phyloP scores from a whole-genome alignment of 2,888 invertebrate species.

The Lobophora halterata region DNA sequence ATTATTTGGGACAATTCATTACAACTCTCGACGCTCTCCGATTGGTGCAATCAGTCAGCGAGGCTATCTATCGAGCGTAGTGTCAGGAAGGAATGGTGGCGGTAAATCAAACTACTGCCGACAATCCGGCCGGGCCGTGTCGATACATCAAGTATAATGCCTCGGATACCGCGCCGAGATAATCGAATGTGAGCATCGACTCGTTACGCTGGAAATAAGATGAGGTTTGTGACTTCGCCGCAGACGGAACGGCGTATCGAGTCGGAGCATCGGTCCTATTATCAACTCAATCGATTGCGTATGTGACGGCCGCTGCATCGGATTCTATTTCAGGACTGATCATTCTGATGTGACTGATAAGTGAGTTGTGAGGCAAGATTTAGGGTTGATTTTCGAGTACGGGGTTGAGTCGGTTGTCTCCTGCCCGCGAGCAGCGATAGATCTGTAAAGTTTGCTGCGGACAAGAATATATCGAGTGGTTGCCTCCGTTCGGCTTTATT shows the following conservation, averaged over 20 bases:
- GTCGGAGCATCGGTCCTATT: slow-evolving; percentile 36
- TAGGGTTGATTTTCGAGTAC: slow-evolving; percentile 56
- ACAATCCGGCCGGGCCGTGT: slow-evolving; percentile 76
- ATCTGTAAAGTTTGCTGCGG: slow-evolving; percentile 80
- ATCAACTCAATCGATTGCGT: slow-evolving; percentile 42
- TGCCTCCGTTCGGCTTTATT: slow-evolving; percentile 80
- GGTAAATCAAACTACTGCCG: slow-evolving; percentile 75
- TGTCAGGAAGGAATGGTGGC: slow-evolving; percentile 75
- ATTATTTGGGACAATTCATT: slow-evolving; percentile 81
- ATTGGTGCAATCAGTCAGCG: slow-evolving; percentile 61
- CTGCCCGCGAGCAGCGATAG: slow-evolving; percentile 61
- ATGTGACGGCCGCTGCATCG: not conserved
- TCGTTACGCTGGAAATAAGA: slow-evolving; percentile 79
- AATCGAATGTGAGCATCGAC: slow-evolving; percentile 80
- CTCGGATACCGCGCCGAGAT: slow-evolving; percentile 78
- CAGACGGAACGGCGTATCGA: slow-evolving; percentile 52
- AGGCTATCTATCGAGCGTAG: slow-evolving; percentile 51
- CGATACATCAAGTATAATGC: slow-evolving; percentile 80
- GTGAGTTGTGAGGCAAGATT: slow-evolving; percentile 22
- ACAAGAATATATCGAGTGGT: slow-evolving; percentile 80
- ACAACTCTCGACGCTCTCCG: slow-evolving; percentile 69
- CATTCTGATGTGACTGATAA: not conserved
- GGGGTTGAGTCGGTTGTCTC: slow-evolving; percentile 50
- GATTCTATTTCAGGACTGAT: not conserved
- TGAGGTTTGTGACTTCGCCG: slow-evolving; percentile 62